Conservation (phyloP, 1,140 invertebrate genomes). For the Megalopta genalis region DNA sequence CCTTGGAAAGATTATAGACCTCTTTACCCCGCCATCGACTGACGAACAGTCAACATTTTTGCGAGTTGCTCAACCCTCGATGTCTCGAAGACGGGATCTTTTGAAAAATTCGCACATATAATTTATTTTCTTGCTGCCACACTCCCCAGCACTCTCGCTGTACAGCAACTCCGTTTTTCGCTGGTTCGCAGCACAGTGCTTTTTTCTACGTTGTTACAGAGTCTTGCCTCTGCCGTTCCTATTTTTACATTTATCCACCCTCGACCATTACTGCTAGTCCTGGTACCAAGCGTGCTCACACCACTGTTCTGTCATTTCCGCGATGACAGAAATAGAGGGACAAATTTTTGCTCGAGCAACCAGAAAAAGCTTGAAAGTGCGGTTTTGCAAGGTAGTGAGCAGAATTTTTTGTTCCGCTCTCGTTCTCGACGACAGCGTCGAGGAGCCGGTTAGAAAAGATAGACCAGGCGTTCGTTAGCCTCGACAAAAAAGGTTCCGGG, state of each 20-base stretch:
- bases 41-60: slow-evolving; percentile 51
- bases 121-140: slow-evolving; percentile 36
- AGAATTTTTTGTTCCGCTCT: slow-evolving; percentile 55
- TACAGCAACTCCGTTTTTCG: slow-evolving; percentile 35
- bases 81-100: background rate
- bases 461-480: background rate
- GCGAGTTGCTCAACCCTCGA: slow-evolving; percentile 12
- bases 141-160: slow-evolving; percentile 10
- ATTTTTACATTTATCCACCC: slow-evolving; percentile 57
- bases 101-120: slow-evolving; percentile 37
- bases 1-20: slow-evolving; percentile 35
- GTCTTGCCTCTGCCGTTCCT: slow-evolving; percentile 52
- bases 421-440: slow-evolving; percentile 35
- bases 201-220: slow-evolving; percentile 35
- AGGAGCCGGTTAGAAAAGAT: slow-evolving; percentile 18
- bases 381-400: slow-evolving; percentile 62
- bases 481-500: background rate
- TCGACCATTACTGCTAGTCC: slow-evolving; percentile 22
- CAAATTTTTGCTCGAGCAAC: slow-evolving; percentile 64
- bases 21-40: slow-evolving; percentile 19
- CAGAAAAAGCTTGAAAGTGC: slow-evolving; percentile 59
- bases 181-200: slow-evolving; percentile 33
- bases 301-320: slow-evolving; percentile 45
- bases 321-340: slow-evolving; percentile 55
- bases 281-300: slow-evolving; percentile 14